These are phyloP conservation scores for Neodiprion pinetum DNA, from an alignment of 1,140 invertebrate genomes.

Conservation along the genomic window DNA sequence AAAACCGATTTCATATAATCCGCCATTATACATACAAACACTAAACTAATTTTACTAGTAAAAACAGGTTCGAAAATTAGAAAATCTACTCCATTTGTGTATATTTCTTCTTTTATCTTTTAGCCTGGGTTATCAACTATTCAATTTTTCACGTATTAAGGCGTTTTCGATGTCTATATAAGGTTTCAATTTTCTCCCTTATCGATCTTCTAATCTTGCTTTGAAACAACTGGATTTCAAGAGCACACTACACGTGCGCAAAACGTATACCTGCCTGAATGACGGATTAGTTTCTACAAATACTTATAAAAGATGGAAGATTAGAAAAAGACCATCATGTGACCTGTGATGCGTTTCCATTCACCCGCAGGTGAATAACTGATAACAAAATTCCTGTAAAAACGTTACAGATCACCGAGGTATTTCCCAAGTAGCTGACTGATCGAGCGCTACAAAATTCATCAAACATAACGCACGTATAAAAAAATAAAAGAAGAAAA, in stretches of 20 bases:
- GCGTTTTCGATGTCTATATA: constrained; percentile 49
- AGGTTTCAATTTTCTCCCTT: neutral
- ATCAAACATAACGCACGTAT: neutral
- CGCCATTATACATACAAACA: neutral
- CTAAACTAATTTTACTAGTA: neutral
- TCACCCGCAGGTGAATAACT: neutral
- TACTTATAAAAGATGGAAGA: neutral
- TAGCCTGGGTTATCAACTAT: neutral
- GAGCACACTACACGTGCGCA: constrained; percentile 27
- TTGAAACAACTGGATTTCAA: constrained; percentile 33
- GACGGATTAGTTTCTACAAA: constrained; percentile 22
- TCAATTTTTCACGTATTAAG: constrained; percentile 34
- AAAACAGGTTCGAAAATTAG: neutral
- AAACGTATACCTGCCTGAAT: constrained; percentile 20
- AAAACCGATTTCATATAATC: neutral
- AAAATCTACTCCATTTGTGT: too few species aligned
- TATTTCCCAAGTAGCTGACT: too few species aligned
- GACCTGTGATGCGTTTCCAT: neutral
- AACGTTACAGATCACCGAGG: neutral
- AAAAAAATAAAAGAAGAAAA: neutral
- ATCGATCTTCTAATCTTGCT: neutral
- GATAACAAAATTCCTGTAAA: neutral
- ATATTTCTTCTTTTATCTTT: neutral
- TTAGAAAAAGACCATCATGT: neutral
- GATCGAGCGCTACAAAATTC: too few species aligned